Evolutionary conservation across 1,140 invertebrate genomes (phyloP).

Genomic region (Drosophila kikkawai): DNA sequence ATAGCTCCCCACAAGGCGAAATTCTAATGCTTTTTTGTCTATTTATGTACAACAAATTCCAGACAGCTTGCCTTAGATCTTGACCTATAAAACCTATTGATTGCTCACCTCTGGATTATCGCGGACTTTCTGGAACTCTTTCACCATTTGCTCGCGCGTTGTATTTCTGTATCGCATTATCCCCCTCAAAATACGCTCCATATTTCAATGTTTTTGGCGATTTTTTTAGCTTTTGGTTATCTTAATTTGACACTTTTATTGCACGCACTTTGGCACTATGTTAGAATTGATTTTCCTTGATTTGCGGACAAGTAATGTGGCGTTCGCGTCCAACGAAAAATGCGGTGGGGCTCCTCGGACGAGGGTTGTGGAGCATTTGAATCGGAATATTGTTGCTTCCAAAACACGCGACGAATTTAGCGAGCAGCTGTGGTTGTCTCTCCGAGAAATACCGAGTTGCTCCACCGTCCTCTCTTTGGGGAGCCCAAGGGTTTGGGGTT

Average conservation of each 20-base stretch:
- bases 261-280: constrained; percentile 40
- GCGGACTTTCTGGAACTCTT: constrained; percentile 94
- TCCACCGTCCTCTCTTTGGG: constrained; percentile 16
- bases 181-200: constrained; percentile 94
- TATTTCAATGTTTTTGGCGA: constrained; percentile 71
- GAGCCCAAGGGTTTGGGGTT: not conserved
- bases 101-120: constrained; percentile 93
- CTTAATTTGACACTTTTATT: constrained; percentile 53
- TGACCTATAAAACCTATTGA: constrained; percentile 9
- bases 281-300: constrained; percentile 41
- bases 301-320: constrained; percentile 32
- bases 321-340: constrained; percentile 28
- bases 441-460: constrained; percentile 20
- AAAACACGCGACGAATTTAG: constrained; percentile 59
- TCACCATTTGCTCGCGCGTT: constrained; percentile 93
- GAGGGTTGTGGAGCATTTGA: constrained; percentile 55
- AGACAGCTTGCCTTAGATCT: constrained; percentile 24
- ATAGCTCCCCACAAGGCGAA: constrained; percentile 30
- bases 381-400: constrained; percentile 74
- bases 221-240: constrained; percentile 4
- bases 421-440: constrained; percentile 48
- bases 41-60: constrained; percentile 16
- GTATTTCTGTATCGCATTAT: constrained; percentile 94
- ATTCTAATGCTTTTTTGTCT: constrained; percentile 7
- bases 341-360: constrained; percentile 35